Evolutionary conservation across 2,113 vertebrate species (phyloP).

Genomic region (Heloderma charlesbogerti): DNA sequence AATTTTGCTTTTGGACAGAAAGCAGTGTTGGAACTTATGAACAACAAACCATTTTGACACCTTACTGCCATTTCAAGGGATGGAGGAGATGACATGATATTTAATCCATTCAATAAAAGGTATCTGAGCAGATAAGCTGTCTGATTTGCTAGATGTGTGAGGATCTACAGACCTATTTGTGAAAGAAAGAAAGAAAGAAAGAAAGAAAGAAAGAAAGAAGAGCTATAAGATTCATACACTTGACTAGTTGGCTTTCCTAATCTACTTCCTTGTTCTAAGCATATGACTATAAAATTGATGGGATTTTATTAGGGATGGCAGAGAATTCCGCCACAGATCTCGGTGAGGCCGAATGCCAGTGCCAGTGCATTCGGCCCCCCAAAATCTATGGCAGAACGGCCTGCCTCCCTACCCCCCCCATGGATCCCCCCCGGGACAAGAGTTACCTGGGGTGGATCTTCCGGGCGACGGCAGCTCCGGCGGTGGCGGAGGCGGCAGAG

Average conservation of each 20-base stretch:
- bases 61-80: rapidly evolving
- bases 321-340: too few relatives aligned
- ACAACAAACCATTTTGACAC: background rate
- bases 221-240: background rate
- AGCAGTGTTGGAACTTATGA: slow-evolving; percentile 8
- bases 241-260: background rate
- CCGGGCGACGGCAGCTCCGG: too few relatives aligned
- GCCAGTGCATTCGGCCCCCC: too few relatives aligned
- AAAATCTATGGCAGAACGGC: too few relatives aligned
- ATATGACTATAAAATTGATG: background rate
- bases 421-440: too few relatives aligned
- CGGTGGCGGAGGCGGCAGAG: too few relatives aligned
- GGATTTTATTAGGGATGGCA: too few relatives aligned
- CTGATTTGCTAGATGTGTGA: background rate
- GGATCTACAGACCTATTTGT: background rate
- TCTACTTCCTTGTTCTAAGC: background rate
- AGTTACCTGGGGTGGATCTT: too few relatives aligned
- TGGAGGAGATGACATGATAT: background rate
- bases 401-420: too few relatives aligned
- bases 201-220: background rate
- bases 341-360: too few relatives aligned
- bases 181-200: too few relatives aligned
- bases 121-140: background rate
- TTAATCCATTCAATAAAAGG: background rate
- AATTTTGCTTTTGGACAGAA: slow-evolving; percentile 39